Evolutionary conservation across 2,888 invertebrate species (phyloP), one percentile per base, ranked within the genome.

Genomic region (Tineola bisselliella): DNA sequence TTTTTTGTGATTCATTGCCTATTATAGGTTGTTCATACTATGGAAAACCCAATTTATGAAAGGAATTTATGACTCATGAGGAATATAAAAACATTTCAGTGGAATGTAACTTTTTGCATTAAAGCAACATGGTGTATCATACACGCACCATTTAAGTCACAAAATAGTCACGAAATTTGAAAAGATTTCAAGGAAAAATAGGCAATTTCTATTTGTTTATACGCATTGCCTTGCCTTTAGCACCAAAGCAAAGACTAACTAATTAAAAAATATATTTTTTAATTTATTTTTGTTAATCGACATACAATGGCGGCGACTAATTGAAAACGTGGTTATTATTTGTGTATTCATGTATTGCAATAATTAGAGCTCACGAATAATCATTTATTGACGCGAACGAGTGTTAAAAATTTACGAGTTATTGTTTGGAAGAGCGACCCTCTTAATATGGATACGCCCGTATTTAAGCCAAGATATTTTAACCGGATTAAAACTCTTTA

Each of bases 341-440:
- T 25, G 2, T 25, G 25, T 25, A 25, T 25, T 25, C 6, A 4
- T 25, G 25, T 77, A 81, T 80, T 76, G 76, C 82, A 84, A 84
- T 84, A 84, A 86, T 86, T 86, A 86, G 82, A 81, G 74, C 72
- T 13, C 74, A 79, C 81, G 75, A 83, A 84, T 80, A 69, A 74
- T 77, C 78, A 82, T 84, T 84, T 82, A 80, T 75, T 77, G 38
- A 38, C 38, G 38, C 38, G 38, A 6, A 80, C 77, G 81, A 79
- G 81, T 81, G 81, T 81, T 87, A 87, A 86, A 84, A 75, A 71
- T 87, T 87, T 87, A 87, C 81, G 86, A 84, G 81, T 81, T 77
- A 84, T 87, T 87, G 84, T 87, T 84, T 52, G 12, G 54, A 48
- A 48, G 60, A 30, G 56, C 60, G 69, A 63, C 62, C 63, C 70